Evolutionary conservation across 2,113 vertebrate species (phyloP).

Genomic region (Chaetorhynchus papuensis): DNA sequence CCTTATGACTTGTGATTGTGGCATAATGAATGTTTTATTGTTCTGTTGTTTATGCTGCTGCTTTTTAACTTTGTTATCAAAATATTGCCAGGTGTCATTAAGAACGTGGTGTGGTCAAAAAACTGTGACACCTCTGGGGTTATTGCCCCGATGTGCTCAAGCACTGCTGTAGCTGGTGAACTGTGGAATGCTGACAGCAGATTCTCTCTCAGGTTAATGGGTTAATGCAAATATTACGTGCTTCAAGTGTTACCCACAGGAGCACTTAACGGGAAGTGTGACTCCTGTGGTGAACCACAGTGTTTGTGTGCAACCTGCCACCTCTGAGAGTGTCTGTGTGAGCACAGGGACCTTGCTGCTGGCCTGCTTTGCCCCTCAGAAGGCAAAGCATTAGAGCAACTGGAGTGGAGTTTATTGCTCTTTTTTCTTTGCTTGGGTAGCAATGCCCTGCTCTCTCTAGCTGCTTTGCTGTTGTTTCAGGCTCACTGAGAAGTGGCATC

Average conservation of each 20-base stretch:
- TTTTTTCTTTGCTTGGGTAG: not conserved
- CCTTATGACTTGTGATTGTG: not conserved
- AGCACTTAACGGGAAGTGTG: not conserved
- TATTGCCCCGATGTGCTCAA: rapidly evolving
- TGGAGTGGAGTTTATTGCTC: not conserved
- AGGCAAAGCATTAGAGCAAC: rapidly evolving
- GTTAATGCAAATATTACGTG: not conserved
- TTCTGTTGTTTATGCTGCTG: not conserved
- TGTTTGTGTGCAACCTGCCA: not conserved
- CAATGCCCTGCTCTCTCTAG: not conserved
- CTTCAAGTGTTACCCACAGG: not conserved
- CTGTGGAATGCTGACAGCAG: not conserved
- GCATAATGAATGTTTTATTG: not conserved
- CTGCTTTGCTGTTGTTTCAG: not conserved
- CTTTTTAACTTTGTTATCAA: not conserved
- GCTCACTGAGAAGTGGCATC: not conserved
- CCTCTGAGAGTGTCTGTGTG: not conserved
- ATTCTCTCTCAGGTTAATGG: not conserved
- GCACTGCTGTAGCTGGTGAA: not conserved
- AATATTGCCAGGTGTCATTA: not conserved
- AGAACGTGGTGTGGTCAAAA: not conserved
- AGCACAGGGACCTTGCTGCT: not conserved
- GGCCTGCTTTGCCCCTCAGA: not conserved
- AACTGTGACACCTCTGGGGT: rapidly evolving
- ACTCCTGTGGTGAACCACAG: not conserved